Percentiles rank a stretch among this genome's conserved stretches.
phyloP scores from a whole-genome alignment of 2,113 vertebrate genomes.

The Noturus placidus region DNA sequence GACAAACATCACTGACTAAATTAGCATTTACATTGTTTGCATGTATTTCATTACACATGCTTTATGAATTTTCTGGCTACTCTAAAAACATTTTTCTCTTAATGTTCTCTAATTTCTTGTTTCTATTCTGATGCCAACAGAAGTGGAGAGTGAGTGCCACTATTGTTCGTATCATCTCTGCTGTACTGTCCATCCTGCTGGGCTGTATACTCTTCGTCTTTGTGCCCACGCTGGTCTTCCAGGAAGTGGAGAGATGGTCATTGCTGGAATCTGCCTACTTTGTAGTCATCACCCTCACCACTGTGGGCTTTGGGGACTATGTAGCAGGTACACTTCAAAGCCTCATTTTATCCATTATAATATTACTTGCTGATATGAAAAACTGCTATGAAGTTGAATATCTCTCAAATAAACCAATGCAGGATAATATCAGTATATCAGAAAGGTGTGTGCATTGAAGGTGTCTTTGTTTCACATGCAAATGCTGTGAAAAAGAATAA shows the following conservation, averaged over 20 bases:
- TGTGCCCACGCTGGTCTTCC: conserved; percentile 80
- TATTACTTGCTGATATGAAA: not conserved
- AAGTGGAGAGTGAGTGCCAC: conserved; percentile 84
- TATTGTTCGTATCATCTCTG: conserved; percentile 81
- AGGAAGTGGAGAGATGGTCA: conserved; percentile 78
- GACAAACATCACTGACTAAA: not conserved
- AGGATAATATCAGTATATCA: too few relatives aligned
- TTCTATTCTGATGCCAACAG: conserved; percentile 63
- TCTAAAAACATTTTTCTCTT: not conserved
- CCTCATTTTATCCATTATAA: not conserved
- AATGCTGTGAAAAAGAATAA: too few relatives aligned
- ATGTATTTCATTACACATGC: not conserved
- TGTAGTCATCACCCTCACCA: conserved; percentile 88
- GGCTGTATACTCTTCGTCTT: conserved; percentile 84
- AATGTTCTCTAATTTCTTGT: conserved; percentile 6
- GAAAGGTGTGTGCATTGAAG: too few relatives aligned
- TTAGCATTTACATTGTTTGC: not conserved
- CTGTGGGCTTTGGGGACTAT: conserved; percentile 89
- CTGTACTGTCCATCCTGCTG: conserved; percentile 83
- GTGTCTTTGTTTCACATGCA: too few relatives aligned
- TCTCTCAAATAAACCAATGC: too few relatives aligned
- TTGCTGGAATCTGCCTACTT: conserved; percentile 85
- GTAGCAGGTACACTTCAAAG: conserved; percentile 77
- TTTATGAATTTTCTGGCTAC: not conserved
- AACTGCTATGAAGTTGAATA: not conserved